Percentiles rank a stretch among this genome's conserved stretches.
These are phyloP conservation scores for Dermatemys mawii DNA, from an alignment of 2,113 vertebrate genomes.

Conservation along the genomic window DNA sequence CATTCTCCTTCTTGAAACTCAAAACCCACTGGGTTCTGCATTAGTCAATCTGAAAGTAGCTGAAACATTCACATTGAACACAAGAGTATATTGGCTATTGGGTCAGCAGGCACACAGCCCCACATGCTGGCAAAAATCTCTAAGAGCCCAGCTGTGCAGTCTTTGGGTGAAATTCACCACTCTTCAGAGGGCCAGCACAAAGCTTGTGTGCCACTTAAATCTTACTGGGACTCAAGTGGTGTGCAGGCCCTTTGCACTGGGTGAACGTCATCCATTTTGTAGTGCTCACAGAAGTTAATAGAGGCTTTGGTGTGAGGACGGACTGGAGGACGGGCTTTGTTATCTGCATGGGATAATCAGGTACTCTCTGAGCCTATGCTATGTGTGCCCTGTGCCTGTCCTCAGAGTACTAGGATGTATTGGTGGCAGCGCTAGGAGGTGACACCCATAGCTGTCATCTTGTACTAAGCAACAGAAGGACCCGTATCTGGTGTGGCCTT, in stretches of 20 bases:
- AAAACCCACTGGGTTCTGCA: background rate
- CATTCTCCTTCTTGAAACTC: background rate
- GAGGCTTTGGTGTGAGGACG: rapidly evolving
- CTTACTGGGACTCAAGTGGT: background rate
- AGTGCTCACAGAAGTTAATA: background rate
- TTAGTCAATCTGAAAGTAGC: background rate
- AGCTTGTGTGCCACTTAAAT: background rate
- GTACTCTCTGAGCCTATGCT: background rate
- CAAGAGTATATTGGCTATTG: background rate
- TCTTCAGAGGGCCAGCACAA: background rate
- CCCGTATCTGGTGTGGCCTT: rapidly evolving
- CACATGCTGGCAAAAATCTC: background rate
- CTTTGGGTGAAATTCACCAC: background rate
- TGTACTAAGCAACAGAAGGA: rapidly evolving
- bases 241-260: background rate
- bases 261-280: background rate
- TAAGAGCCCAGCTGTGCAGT: background rate
- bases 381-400: background rate
- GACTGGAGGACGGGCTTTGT: rapidly evolving
- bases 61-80: background rate
- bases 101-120: background rate
- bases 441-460: rapidly evolving
- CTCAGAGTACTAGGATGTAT: background rate
- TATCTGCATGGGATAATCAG: rapidly evolving
- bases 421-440: rapidly evolving